Conservation (phyloP, 2,888 invertebrate species). For the Athetis lepigone region DNA sequence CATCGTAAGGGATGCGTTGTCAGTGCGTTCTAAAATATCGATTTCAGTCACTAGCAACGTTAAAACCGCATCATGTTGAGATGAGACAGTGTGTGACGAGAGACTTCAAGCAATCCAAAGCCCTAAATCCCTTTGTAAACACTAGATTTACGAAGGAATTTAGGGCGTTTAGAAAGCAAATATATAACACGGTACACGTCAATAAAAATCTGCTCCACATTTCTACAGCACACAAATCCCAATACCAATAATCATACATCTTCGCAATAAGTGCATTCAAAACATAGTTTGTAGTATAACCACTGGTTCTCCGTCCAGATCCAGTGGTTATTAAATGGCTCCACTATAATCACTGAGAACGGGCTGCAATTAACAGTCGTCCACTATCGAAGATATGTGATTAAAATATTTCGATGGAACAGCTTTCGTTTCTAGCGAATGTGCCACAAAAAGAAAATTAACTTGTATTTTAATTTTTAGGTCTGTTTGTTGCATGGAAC, state of each 20-base stretch:
- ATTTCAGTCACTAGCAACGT: too few species aligned
- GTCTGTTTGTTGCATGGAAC: not conserved
- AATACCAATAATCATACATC: constrained; percentile 29
- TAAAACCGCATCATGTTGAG: too few species aligned
- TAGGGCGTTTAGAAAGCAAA: constrained; percentile 39
- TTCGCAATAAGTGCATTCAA: constrained; percentile 33
- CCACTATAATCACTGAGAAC: constrained; percentile 51
- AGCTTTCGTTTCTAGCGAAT: constrained; percentile 48
- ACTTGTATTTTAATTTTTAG: not conserved
- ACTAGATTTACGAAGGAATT: too few species aligned
- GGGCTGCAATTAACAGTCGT: constrained; percentile 45
- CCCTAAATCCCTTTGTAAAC: not conserved
- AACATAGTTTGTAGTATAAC: constrained; percentile 45
- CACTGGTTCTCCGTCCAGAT: constrained; percentile 27
- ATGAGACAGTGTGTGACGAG: too few species aligned
- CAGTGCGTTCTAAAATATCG: too few species aligned
- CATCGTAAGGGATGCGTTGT: too few species aligned
- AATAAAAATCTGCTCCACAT: constrained; percentile 17
- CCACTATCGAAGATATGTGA: constrained; percentile 38
- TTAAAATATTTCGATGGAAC: constrained; percentile 56
- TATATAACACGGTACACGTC: not conserved
- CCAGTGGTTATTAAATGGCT: constrained; percentile 36
- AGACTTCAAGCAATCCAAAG: too few species aligned
- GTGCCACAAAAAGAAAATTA: constrained; percentile 3
- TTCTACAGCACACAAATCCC: constrained; percentile 5